phyloP scores from a whole-genome alignment of 2,797 vertebrate genomes.

The Tangara arthus region DNA sequence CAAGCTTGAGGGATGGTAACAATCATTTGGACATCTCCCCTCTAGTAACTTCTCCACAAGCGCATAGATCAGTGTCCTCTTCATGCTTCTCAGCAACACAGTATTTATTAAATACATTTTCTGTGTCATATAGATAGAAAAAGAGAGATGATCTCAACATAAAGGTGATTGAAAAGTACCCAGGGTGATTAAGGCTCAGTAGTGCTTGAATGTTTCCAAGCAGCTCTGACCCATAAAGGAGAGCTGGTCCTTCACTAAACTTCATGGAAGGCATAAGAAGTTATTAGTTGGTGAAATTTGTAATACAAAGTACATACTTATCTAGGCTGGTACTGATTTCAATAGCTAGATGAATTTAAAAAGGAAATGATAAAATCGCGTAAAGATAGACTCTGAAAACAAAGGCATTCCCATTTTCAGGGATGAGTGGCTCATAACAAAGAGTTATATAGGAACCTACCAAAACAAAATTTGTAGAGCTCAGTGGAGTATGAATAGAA shows the following conservation, averaged over 20 bases:
- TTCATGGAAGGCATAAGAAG: neutral
- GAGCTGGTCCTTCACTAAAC: neutral
- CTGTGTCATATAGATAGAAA: neutral
- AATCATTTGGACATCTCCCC: neutral
- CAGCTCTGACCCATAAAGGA: constrained; percentile 40
- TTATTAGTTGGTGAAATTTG: neutral
- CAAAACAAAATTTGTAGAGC: neutral
- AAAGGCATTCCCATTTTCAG: neutral
- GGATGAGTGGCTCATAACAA: neutral
- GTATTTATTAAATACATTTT: constrained; percentile 15
- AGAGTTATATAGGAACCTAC: neutral
- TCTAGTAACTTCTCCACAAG: neutral
- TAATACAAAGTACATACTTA: neutral
- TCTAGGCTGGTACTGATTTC: neutral
- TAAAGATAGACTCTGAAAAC: neutral
- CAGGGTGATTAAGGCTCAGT: constrained; percentile 29
- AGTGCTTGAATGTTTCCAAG: constrained; percentile 39
- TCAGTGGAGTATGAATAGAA: neutral
- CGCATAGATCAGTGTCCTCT: neutral
- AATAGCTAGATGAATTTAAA: neutral
- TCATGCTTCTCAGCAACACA: neutral
- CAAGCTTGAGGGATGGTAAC: neutral
- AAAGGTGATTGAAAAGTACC: constrained; percentile 36
- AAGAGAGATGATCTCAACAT: neutral
- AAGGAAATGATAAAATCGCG: neutral